These are phyloP conservation scores for Denticeps clupeoides DNA, from an alignment of 2,797 vertebrate species.

Conservation along the genomic window DNA sequence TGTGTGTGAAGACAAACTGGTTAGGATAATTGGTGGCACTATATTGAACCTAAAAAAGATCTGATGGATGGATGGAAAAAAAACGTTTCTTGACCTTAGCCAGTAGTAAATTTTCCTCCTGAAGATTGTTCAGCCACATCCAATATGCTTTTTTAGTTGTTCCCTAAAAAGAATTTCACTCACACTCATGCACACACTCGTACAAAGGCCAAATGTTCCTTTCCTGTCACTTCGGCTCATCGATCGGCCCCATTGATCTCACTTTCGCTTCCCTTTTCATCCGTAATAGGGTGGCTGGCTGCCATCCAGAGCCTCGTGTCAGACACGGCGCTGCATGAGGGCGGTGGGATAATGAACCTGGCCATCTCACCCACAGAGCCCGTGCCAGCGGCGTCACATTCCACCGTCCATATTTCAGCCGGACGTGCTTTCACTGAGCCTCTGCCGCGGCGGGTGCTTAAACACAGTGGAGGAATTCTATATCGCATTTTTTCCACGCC, in stretches of 20 bases:
- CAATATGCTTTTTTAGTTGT: too few species aligned
- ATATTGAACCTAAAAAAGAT: too few species aligned
- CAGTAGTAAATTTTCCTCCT: too few species aligned
- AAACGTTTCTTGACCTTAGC: too few species aligned
- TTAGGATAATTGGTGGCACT: too few species aligned
- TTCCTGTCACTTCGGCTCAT: conserved; percentile 3
- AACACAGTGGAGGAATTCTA: not conserved
- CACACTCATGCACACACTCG: not conserved
- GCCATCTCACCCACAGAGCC: not conserved
- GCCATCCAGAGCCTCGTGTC: not conserved
- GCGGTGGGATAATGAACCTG: not conserved
- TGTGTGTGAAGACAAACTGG: too few species aligned
- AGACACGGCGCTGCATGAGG: not conserved
- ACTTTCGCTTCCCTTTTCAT: conserved; percentile 1
- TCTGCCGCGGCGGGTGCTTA: conserved; percentile 1
- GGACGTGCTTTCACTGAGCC: not conserved
- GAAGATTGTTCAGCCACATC: too few species aligned
- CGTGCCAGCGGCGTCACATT: not conserved
- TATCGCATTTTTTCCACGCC: not conserved
- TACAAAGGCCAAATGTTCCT: not conserved
- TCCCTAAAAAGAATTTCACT: not conserved
- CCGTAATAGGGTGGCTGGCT: conserved; percentile 1
- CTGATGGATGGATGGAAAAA: too few species aligned
- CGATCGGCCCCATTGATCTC: conserved; percentile 1
- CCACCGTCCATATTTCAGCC: not conserved